phyloP scores from a whole-genome alignment of 1,140 invertebrate species.

The Matsumurasca onukii region DNA sequence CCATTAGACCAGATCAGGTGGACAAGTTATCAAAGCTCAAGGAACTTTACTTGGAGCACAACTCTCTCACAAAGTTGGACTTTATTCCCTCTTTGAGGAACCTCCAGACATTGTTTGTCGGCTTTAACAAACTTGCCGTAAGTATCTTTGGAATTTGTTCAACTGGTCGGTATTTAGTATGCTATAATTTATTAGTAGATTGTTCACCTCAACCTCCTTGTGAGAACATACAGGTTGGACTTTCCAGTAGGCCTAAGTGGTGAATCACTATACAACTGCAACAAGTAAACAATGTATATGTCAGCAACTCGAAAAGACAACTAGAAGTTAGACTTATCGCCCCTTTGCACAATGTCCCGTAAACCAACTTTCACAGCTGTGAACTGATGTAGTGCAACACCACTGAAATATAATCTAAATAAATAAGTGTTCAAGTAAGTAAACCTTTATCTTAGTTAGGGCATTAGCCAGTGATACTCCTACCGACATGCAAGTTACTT shows the following conservation, averaged over 20 bases:
- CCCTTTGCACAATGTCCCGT: not conserved
- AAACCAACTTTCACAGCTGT: not conserved
- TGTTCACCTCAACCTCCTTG: not conserved
- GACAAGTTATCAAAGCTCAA: not conserved
- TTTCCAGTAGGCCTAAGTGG: too few species aligned
- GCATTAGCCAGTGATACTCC: too few species aligned
- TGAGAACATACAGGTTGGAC: too few species aligned
- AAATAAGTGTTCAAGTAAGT: too few species aligned
- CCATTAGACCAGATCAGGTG: not conserved
- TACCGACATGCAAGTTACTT: too few species aligned
- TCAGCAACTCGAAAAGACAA: not conserved
- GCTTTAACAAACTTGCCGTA: not conserved
- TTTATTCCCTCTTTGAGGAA: not conserved
- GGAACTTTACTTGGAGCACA: conserved; percentile 7
- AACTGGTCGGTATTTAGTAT: too few species aligned
- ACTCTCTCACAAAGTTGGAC: not conserved
- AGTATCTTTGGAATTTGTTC: not conserved
- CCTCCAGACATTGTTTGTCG: not conserved
- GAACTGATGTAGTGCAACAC: not conserved
- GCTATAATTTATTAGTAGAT: not conserved
- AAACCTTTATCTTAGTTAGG: too few species aligned
- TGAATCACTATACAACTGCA: too few species aligned
- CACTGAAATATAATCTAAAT: too few species aligned
- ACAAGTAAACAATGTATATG: too few species aligned
- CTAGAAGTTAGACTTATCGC: not conserved